Percentiles rank a stretch among this genome's conserved stretches.
phyloP scores from a whole-genome alignment of 1,140 invertebrate species.

The Trinorchestia longiramus region DNA sequence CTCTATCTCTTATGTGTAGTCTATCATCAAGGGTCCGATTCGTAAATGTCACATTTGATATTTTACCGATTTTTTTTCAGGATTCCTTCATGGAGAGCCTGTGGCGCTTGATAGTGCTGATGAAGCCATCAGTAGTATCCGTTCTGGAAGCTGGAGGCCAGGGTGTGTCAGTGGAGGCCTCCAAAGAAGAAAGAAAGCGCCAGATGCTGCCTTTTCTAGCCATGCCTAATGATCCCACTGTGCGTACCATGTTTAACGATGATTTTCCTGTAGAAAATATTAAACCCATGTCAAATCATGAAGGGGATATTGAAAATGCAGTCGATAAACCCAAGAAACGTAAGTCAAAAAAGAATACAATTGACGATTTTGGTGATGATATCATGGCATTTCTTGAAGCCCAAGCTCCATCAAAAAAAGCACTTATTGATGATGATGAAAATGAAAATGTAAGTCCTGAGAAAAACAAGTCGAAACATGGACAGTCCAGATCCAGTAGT shows the following conservation, averaged over 20 bases:
- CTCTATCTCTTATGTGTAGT: no score
- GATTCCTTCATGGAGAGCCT: slow-evolving; percentile 95
- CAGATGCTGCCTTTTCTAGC: slow-evolving; percentile 90
- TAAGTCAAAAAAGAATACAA: neutral
- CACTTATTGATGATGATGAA: slow-evolving; percentile 49
- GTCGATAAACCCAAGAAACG: slow-evolving; percentile 1
- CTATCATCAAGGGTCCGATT: no score
- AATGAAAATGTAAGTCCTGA: slow-evolving; percentile 21
- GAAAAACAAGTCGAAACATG: neutral
- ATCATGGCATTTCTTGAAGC: slow-evolving; percentile 92
- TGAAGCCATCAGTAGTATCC: slow-evolving; percentile 79
- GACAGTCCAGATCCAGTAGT: slow-evolving; percentile 56
- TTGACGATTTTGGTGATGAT: slow-evolving; percentile 76
- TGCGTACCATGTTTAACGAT: slow-evolving; percentile 68
- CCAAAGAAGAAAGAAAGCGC: slow-evolving; percentile 75
- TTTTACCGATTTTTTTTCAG: slow-evolving; percentile 69
- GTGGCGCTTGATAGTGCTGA: slow-evolving; percentile 92
- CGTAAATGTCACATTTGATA: no score
- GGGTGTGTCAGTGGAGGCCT: slow-evolving; percentile 70
- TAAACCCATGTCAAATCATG: slow-evolving; percentile 58
- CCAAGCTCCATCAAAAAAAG: slow-evolving; percentile 78
- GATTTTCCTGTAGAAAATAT: slow-evolving; percentile 34
- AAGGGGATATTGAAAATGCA: slow-evolving; percentile 67
- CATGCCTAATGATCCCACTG: slow-evolving; percentile 83
- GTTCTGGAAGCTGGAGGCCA: slow-evolving; percentile 62